Evolutionary conservation across 1,140 invertebrate species (phyloP).

Genomic region (Pteromalus puparum): DNA sequence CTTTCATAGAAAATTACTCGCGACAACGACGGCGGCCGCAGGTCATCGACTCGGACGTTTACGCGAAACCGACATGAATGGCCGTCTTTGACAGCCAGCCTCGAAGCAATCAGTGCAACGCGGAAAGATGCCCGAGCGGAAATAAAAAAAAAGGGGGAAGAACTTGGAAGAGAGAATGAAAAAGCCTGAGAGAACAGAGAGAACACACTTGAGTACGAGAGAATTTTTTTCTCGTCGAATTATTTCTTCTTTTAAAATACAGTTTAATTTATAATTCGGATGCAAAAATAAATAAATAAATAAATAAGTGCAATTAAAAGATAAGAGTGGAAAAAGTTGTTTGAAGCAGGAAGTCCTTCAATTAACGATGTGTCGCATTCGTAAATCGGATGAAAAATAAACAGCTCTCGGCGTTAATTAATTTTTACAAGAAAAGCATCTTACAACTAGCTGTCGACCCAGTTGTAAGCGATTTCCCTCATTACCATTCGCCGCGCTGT

Average conservation of each 20-base stretch:
- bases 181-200: not conserved
- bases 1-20: slow-evolving; percentile 54
- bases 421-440: not conserved
- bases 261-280: too few relatives aligned
- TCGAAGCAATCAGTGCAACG: slow-evolving; percentile 6
- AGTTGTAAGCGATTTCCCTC: not conserved
- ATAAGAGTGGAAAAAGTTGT: too few relatives aligned
- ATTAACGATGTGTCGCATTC: not conserved
- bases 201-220: not conserved
- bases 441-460: not conserved
- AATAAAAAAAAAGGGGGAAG: not conserved
- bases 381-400: not conserved
- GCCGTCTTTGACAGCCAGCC: slow-evolving; percentile 1
- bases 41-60: slow-evolving; percentile 53
- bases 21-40: slow-evolving; percentile 54
- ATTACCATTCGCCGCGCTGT: not conserved
- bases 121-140: not conserved
- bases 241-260: too few relatives aligned
- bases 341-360: not conserved
- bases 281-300: too few relatives aligned
- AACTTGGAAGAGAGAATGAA: not conserved
- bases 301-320: too few relatives aligned
- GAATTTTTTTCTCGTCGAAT: not conserved
- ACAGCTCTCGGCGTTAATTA: not conserved
- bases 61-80: not conserved